Evolutionary conservation across 2,113 vertebrate genomes (phyloP).

Genomic region (Corapipo altera): DNA sequence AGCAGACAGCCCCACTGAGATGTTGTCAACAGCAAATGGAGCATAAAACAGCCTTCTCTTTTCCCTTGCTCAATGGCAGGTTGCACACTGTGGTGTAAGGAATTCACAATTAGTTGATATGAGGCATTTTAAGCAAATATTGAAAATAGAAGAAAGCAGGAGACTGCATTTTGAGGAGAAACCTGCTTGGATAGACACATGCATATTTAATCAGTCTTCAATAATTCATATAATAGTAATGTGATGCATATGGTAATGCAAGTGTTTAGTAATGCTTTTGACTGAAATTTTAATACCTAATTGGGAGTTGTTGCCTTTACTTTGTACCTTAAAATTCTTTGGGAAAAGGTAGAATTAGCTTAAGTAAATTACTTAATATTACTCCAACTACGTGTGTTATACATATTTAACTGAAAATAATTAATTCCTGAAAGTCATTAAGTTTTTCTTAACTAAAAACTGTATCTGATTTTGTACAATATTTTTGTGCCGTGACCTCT

Average conservation of each 20-base stretch:
- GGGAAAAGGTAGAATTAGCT: neutral
- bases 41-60: neutral
- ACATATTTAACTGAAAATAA: neutral
- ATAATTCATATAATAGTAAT: conserved; percentile 12
- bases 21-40: neutral
- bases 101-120: neutral
- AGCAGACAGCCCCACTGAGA: neutral
- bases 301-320: neutral
- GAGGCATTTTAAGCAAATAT: conserved; percentile 29
- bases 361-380: neutral
- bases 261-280: neutral
- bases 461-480: neutral
- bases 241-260: neutral
- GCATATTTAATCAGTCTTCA: conserved; percentile 42
- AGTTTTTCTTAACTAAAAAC: neutral
- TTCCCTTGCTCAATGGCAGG: neutral
- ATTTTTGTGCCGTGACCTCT: neutral
- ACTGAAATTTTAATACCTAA: neutral
- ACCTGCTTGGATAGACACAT: conserved; percentile 12
- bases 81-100: neutral
- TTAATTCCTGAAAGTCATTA: neutral
- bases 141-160: conserved; percentile 18
- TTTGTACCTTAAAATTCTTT: neutral
- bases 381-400: neutral
- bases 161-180: neutral